Conservation (phyloP, 2,797 vertebrate species). For the Carcharodon carcharias region DNA sequence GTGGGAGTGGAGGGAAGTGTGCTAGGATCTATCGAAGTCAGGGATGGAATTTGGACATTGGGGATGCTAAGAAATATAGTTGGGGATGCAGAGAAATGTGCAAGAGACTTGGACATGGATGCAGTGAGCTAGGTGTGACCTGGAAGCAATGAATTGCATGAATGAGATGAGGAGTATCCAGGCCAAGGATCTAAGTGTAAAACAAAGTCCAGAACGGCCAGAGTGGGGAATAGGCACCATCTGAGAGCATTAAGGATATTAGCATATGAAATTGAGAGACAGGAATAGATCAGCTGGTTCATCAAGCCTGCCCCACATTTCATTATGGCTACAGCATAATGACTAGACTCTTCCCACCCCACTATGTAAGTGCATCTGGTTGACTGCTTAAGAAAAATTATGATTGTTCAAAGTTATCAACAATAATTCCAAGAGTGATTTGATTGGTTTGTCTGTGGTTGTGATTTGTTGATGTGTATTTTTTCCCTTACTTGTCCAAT, state of each 20-base stretch:
- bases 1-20: no score
- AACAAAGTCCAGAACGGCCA: not conserved
- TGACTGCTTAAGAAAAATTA: not conserved
- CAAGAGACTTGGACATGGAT: not conserved
- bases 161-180: not conserved
- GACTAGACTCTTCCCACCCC: not conserved
- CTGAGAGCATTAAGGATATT: not conserved
- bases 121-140: not conserved
- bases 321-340: not conserved
- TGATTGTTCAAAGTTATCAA: not conserved
- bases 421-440: not conserved
- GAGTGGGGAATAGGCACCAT: not conserved
- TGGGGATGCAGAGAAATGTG: not conserved
- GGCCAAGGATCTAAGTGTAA: not conserved
- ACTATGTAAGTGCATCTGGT: no score
- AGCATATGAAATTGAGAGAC: not conserved
- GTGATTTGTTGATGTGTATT: not conserved
- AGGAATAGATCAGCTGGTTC: not conserved
- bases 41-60: not conserved
- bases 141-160: not conserved
- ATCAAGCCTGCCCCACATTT: not conserved
- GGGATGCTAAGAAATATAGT: no score
- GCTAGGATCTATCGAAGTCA: no score
- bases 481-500: not conserved
- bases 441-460: not conserved